Evolutionary conservation across 2,888 invertebrate species (phyloP).

Genomic region (Mythimna loreyi): DNA sequence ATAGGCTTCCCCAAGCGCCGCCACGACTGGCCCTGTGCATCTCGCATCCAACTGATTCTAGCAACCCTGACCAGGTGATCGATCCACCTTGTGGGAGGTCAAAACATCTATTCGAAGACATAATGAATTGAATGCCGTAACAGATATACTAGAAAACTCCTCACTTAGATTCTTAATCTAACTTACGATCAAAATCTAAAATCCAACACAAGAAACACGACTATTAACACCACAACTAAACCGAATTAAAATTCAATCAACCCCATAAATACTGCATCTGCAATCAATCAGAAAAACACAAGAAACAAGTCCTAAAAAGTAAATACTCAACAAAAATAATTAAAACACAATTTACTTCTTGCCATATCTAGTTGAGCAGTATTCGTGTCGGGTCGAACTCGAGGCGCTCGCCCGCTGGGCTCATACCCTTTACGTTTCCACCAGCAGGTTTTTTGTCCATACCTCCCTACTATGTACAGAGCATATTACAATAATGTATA

Average conservation of each 20-base stretch:
- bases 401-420: slow-evolving; percentile 59
- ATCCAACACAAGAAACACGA: background rate
- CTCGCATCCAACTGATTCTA: too few relatives aligned
- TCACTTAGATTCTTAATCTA: background rate
- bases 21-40: too few relatives aligned
- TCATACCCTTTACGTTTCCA: slow-evolving; percentile 27
- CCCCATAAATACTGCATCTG: slow-evolving; percentile 14
- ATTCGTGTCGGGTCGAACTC: slow-evolving; percentile 42
- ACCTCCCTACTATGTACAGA: slow-evolving; percentile 33
- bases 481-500: slow-evolving; percentile 20
- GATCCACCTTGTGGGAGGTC: too few relatives aligned
- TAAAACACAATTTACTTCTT: slow-evolving; percentile 47
- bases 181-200: background rate
- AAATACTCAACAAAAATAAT: slow-evolving; percentile 41
- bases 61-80: too few relatives aligned
- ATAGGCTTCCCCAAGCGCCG: too few relatives aligned
- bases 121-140: background rate
- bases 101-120: too few relatives aligned
- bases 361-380: slow-evolving; percentile 37
- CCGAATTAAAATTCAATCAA: slow-evolving; percentile 27
- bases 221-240: slow-evolving; percentile 3
- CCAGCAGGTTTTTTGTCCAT: slow-evolving; percentile 36
- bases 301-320: slow-evolving; percentile 21
- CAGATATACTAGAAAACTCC: background rate
- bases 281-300: slow-evolving; percentile 37